phyloP scores from a whole-genome alignment of 2,888 invertebrate species.

The Eilema depressum region DNA sequence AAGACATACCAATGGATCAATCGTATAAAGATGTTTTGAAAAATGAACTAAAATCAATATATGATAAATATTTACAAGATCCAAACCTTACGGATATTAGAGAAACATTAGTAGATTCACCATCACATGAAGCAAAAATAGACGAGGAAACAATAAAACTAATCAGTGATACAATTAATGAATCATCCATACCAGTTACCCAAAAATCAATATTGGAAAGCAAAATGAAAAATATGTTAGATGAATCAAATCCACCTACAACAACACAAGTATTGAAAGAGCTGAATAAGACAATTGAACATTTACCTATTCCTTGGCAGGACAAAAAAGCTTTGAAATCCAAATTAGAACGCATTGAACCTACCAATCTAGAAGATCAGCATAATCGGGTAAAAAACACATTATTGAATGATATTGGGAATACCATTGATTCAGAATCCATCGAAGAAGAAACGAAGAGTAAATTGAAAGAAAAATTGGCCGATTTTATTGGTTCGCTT shows the following conservation, averaged over 20 bases:
- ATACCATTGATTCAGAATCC: constrained; percentile 11
- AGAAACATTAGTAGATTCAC: not conserved
- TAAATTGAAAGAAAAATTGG: constrained; percentile 13
- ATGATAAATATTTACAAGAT: constrained; percentile 18
- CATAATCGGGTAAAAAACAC: constrained; percentile 7
- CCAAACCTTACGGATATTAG: constrained; percentile 10
- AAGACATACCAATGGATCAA: constrained; percentile 14
- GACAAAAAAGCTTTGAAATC: constrained; percentile 12
- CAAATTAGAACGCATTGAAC: constrained; percentile 4
- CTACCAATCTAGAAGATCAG: not conserved
- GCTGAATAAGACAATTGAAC: constrained; percentile 8
- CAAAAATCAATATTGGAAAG: constrained; percentile 20
- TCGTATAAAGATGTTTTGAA: constrained; percentile 24
- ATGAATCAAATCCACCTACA: constrained; percentile 16
- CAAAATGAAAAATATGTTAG: constrained; percentile 23
- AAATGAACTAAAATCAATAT: constrained; percentile 7
- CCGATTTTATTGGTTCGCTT: not conserved
- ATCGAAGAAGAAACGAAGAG: constrained; percentile 3
- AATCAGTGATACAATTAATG: constrained; percentile 3
- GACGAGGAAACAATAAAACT: constrained; percentile 9
- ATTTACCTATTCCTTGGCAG: constrained; percentile 7
- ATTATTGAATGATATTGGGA: constrained; percentile 7
- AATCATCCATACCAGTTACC: not conserved
- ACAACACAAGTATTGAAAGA: constrained; percentile 2
- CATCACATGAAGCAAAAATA: not conserved